Percentiles rank a stretch among this genome's conserved stretches.
phyloP scores from a whole-genome alignment of 2,888 invertebrate species.

The Itoplectis maculator region DNA sequence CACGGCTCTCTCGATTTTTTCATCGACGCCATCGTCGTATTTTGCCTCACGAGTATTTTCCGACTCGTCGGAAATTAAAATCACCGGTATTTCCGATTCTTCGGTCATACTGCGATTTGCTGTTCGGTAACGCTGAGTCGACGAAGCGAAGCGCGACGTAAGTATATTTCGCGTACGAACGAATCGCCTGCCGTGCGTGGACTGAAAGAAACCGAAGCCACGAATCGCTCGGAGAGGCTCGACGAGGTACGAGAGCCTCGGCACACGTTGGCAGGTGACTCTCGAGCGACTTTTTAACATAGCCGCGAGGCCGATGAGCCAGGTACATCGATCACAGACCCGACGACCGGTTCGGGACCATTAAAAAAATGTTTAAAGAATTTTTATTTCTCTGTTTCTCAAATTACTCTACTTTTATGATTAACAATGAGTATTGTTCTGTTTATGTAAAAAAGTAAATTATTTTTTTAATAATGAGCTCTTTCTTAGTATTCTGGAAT shows the following conservation, averaged over 20 bases:
- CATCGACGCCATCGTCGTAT: not conserved
- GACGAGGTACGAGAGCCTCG: not conserved
- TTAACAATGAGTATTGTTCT: not conserved
- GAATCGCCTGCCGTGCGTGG: constrained; percentile 50
- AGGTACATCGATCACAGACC: not conserved
- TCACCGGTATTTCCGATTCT: not conserved
- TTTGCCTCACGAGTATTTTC: not conserved
- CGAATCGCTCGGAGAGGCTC: constrained; percentile 16
- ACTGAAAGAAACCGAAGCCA: constrained; percentile 33
- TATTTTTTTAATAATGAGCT: too few relatives aligned
- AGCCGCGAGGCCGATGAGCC: not conserved
- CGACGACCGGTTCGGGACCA: not conserved
- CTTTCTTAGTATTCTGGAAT: too few relatives aligned
- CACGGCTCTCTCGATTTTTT: not conserved
- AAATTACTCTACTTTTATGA: too few relatives aligned
- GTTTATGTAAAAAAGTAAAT: too few relatives aligned
- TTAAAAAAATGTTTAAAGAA: not conserved
- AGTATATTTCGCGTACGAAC: constrained; percentile 51
- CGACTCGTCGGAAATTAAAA: not conserved
- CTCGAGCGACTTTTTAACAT: not conserved
- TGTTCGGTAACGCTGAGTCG: not conserved
- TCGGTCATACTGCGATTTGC: constrained; percentile 14
- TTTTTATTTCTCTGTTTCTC: not conserved
- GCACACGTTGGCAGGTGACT: constrained; percentile 7
- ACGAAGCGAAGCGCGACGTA: constrained; percentile 6